Base-by-base conservation (phyloP, 2,888 invertebrate species). In the Hoplodrina ambigua region DNA sequence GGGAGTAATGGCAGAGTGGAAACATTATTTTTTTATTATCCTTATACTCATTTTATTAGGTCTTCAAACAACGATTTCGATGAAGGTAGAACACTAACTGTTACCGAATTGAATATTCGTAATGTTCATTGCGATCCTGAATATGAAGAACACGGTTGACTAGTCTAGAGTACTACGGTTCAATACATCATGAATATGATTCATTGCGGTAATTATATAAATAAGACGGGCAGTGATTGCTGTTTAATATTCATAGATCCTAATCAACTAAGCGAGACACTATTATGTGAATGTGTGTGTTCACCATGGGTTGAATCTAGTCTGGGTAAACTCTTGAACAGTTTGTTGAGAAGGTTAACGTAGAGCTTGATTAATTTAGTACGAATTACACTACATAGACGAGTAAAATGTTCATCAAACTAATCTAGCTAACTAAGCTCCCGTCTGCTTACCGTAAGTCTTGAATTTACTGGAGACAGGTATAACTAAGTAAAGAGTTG, bases 21-120 rank as follows among this genome's bases (percentile, higher is more conserved):
- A 89, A 82, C 80, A 83, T 84, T 86, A 53, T 75, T 87, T 87
- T 87, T 91, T 90, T 91, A 88, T 90, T 87, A 87, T 85, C 84
- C 84, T 88, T 81, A 88, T 87, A 87, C 72, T 85, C 83, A 74
- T 86, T 86, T 90, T 89, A 90, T 86, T 85, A 84, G 77, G 81
- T 85, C 78, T 86, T 87, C 80, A 84, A 89, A 90, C 80, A 84
- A 70, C 79, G 72, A 81, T 80, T 81, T 73, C 55, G 65, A 46
- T 75, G 69, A 77, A 66, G 66, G 57, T 71, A 60, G 69, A 76
- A 77, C 57, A 71, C 78, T 53, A 75, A 78, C 75, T 58, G 74
- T 74, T 72, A 63, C 68, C 33, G 64, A 66, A 54, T 65, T 61
- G 66, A 77, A 72, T 72, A 71, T 64, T 63, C 54, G 59, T 69